Percentiles rank a stretch among this genome's conserved stretches.
These are phyloP conservation scores for Lasioglossum malachurum DNA, from an alignment of 2,888 invertebrate genomes.

Conservation along the genomic window DNA sequence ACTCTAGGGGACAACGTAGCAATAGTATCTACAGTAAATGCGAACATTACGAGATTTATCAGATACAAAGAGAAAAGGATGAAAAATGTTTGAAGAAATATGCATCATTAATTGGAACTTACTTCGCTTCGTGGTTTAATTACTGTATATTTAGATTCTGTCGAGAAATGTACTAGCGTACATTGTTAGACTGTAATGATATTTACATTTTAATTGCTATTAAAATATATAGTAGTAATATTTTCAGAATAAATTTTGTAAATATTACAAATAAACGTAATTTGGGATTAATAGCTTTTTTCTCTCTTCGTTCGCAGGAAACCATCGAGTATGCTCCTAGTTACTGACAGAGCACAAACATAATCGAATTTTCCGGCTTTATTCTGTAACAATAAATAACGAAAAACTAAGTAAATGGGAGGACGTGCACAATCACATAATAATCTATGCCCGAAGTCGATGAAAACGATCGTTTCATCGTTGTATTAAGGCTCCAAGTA, in stretches of 20 bases:
- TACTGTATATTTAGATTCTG: background rate
- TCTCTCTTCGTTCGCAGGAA: background rate
- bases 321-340: background rate
- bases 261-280: constrained; percentile 18
- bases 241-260: background rate
- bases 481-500: constrained; percentile 48
- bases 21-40: constrained; percentile 89
- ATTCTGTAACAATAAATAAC: constrained; percentile 78
- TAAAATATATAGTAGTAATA: constrained; percentile 23
- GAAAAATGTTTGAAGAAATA: constrained; percentile 45
- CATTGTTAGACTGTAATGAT: constrained; percentile 24
- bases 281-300: background rate
- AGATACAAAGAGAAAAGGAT: constrained; percentile 88
- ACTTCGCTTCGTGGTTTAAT: constrained; percentile 5
- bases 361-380: constrained; percentile 47
- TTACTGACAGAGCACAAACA: constrained; percentile 2
- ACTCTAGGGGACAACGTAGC: constrained; percentile 89
- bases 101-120: background rate
- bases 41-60: constrained; percentile 90
- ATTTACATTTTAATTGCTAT: constrained; percentile 38
- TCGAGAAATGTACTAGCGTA: background rate
- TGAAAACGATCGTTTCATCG: constrained; percentile 34
- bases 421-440: constrained; percentile 54
- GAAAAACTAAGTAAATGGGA: constrained; percentile 69
- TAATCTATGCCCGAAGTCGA: constrained; percentile 46